These are phyloP conservation scores for Esox masquinongy DNA, from an alignment of 2,797 vertebrate species.

Conservation along the genomic window DNA sequence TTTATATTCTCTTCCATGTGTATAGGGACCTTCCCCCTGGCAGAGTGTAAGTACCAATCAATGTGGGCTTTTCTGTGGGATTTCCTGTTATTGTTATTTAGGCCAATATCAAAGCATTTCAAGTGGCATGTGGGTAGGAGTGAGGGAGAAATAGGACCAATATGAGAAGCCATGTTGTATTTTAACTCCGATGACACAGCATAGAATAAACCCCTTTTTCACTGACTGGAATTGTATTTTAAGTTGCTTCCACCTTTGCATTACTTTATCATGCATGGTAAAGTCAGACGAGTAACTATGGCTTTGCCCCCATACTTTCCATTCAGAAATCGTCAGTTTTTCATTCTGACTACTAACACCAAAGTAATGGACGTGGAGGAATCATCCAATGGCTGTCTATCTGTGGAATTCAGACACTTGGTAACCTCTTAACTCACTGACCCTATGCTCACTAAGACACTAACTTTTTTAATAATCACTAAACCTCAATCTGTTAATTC, in stretches of 20 bases:
- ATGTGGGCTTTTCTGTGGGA: conserved; percentile 17
- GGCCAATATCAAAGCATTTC: conserved; percentile 15
- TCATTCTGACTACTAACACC: conserved; percentile 92
- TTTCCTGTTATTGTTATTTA: conserved; percentile 44
- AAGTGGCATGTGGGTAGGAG: conserved; percentile 8
- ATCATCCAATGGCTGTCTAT: conserved; percentile 90
- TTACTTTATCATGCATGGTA: neutral
- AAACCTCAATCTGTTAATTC: neutral
- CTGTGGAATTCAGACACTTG: conserved; percentile 94
- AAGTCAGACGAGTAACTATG: neutral
- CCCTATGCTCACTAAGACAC: neutral
- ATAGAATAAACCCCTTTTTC: neutral
- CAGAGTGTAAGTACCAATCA: conserved; percentile 79
- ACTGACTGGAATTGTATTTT: neutral
- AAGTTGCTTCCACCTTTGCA: neutral
- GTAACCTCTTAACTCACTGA: conserved; percentile 60
- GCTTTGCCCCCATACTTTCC: conserved; percentile 22
- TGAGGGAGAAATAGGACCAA: conserved; percentile 1
- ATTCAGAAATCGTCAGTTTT: conserved; percentile 89
- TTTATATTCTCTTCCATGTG: conserved; percentile 27
- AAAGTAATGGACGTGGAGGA: conserved; percentile 98
- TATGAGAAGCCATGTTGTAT: neutral
- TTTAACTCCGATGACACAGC: neutral
- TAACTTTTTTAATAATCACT: neutral
- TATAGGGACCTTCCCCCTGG: conserved; percentile 77